Evolutionary conservation across 2,888 invertebrate genomes (phyloP).

Genomic region (Melolontha melolontha): DNA sequence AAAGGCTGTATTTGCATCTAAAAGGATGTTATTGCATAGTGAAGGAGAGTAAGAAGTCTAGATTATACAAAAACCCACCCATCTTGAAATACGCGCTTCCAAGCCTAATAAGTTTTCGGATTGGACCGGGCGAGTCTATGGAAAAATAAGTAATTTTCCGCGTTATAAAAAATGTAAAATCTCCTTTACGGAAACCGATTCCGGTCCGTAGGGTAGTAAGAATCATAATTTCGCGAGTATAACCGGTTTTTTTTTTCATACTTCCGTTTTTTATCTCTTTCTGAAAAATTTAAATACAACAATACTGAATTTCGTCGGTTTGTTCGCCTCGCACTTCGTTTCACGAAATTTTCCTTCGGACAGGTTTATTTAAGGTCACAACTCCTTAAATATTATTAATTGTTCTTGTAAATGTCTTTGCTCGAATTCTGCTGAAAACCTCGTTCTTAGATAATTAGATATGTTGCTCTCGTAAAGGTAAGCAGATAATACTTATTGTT

Average conservation of each 20-base stretch:
- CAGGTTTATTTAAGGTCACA: not conserved
- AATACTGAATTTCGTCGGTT: conserved; percentile 3
- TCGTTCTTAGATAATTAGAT: conserved; percentile 25
- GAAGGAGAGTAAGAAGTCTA: conserved; percentile 26
- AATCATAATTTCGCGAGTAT: conserved; percentile 11
- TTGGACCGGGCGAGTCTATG: conserved; percentile 1
- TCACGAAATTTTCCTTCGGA: not conserved
- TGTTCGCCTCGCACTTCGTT: not conserved
- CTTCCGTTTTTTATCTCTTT: conserved; percentile 7
- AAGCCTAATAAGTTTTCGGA: conserved; percentile 27
- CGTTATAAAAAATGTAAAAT: conserved; percentile 40
- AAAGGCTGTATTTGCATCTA: conserved; percentile 42
- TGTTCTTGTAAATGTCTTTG: conserved; percentile 40
- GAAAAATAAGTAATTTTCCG: conserved; percentile 40
- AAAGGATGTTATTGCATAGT: conserved; percentile 41
- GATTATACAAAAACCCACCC: conserved; percentile 35
- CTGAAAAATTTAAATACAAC: conserved; percentile 15
- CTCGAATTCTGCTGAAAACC: conserved; percentile 19
- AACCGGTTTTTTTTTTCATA: not conserved
- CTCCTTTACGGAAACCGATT: conserved; percentile 5
- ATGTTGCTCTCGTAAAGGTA: conserved; percentile 9
- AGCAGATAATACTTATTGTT: conserved; percentile 27
- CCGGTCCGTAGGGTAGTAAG: too few species aligned
- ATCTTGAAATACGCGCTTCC: conserved; percentile 12
- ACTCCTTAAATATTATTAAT: conserved; percentile 45